phyloP scores from a whole-genome alignment of 2,888 invertebrate species.

The Sympetrum striolatum region DNA sequence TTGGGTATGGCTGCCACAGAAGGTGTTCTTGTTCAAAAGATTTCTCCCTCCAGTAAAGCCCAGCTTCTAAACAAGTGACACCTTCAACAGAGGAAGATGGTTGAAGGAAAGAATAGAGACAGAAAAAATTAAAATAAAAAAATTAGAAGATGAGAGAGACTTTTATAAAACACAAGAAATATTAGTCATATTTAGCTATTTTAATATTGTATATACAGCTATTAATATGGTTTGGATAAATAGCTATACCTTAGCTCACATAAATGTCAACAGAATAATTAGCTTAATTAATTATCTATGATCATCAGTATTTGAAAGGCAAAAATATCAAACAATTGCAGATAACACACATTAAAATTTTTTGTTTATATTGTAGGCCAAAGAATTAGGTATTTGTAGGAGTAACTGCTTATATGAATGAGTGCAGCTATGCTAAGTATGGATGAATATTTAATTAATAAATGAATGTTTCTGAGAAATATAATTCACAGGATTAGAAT shows the following conservation, averaged over 20 bases:
- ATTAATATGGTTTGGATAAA: background rate
- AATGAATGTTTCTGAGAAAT: no score
- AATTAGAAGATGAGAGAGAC: background rate
- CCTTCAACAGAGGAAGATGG: background rate
- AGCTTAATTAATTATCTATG: background rate
- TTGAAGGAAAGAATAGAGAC: background rate
- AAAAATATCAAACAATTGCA: background rate
- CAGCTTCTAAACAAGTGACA: slow-evolving; percentile 36
- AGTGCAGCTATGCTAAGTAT: no score
- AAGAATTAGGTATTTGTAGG: no score
- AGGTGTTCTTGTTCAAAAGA: background rate
- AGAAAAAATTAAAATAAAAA: background rate
- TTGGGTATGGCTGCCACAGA: background rate
- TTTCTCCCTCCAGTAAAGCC: slow-evolving; percentile 15
- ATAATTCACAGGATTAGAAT: no score
- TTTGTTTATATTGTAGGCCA: no score
- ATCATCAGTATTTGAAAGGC: no score
- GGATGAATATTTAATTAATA: no score
- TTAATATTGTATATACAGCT: no score
- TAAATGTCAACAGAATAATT: background rate
- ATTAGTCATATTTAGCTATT: background rate
- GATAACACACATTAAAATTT: no score
- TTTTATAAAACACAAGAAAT: background rate
- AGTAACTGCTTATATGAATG: no score
- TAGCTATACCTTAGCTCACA: no score